Evolutionary conservation across 2,888 invertebrate genomes (phyloP), one percentile per base, ranked within the genome.

Genomic region (Erynnis tages): DNA sequence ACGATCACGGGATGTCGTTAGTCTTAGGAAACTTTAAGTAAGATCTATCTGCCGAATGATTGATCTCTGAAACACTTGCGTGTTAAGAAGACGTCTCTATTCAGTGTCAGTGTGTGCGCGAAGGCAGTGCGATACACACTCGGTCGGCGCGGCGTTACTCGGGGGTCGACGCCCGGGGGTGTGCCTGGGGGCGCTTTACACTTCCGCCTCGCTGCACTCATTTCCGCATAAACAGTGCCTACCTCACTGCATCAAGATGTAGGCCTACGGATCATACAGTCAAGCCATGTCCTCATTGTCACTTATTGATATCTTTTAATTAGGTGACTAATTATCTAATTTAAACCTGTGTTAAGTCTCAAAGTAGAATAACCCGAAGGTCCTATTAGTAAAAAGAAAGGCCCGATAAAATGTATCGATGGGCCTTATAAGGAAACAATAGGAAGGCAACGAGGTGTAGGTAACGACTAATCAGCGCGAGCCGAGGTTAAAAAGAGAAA

Each of bases 131-230:
- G 66, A 19, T 70, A 67, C 64, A 66, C 35, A 37, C 50, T 16
- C 50, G 19, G 11, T 32, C 64, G 67, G 68, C 67, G 17, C 70
- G 76, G 49, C 60, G 55, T 29, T 29, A 50, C 59, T 53, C 61
- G 61, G 61, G 76, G 84, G 85, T 86, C 84, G 55, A 50, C 58
- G 85, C 65, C 83, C 85, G 76, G 69, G 73, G 73, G 72, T 65
- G 67, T 57, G 60, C 56, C 65, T 67, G 75, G 88, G 79, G 82
- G 82, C 79, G 79, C 74, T 82, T 76, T 82, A 77, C 84, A 82
- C 82, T 85, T 87, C 86, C 87, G 79, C 81, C 71, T 82, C 82
- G 73, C 84, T 82, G 79, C 85, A 82, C 82, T 86, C 79, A 85
- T 86, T 87, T 86, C 82, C 82, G 85, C 79, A 85, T 83, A 86